Conservation (phyloP, 37 sponge, comb jelly and placozoan genomes). For the Beroe forskalii region DNA sequence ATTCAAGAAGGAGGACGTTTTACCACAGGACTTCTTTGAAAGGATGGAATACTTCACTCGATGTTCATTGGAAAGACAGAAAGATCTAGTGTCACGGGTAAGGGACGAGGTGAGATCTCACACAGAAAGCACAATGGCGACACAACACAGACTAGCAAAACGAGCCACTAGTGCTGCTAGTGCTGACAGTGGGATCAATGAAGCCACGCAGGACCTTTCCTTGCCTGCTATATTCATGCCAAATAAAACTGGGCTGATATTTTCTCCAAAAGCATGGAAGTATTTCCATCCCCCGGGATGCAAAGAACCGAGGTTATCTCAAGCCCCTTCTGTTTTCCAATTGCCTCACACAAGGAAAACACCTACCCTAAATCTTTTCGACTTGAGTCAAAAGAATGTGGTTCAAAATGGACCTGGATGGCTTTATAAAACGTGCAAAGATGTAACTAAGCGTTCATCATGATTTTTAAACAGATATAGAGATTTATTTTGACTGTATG, state of each 20-base stretch:
- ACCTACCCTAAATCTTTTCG: conserved; percentile 24
- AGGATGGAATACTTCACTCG: conserved; percentile 59
- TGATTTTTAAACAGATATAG: too few relatives aligned
- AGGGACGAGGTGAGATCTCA: conserved; percentile 53
- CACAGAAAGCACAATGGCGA: conserved; percentile 57
- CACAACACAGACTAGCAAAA: conserved; percentile 31
- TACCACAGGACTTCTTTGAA: conserved; percentile 52
- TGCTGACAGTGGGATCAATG: conserved; percentile 62
- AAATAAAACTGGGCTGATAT: conserved; percentile 17
- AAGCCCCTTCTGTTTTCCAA: conserved; percentile 52
- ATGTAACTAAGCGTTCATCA: conserved; percentile 33
- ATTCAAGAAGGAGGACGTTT: neutral
- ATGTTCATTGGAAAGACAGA: neutral
- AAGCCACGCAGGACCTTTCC: conserved; percentile 48
- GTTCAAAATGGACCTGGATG: conserved; percentile 49
- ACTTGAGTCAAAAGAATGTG: conserved; percentile 30
- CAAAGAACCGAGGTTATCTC: conserved; percentile 56
- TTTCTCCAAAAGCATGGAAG: conserved; percentile 40
- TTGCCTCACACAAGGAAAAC: conserved; percentile 55
- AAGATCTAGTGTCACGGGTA: neutral
- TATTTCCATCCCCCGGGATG: conserved; percentile 56
- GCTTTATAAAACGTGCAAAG: conserved; percentile 61
- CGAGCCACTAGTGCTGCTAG: conserved; percentile 43
- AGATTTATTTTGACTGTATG: too few relatives aligned
- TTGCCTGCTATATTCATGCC: conserved; percentile 60